Percentiles rank a stretch among this genome's conserved stretches.
Evolutionary conservation across 2,113 vertebrate genomes (phyloP).

Genomic region (Fregata magnificens): DNA sequence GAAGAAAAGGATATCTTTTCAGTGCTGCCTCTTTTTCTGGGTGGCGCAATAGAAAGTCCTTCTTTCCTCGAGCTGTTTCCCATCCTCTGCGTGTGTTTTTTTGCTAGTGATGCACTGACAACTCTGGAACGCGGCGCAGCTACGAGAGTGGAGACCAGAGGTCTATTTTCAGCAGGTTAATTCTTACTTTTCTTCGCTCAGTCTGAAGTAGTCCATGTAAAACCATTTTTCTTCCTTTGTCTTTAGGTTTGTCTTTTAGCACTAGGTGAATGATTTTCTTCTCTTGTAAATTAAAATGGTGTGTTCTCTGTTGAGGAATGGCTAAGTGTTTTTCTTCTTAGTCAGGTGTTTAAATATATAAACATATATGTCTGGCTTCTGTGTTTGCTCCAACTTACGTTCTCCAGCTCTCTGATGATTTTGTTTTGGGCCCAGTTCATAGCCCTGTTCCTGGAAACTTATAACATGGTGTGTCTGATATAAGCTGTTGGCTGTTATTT

Average conservation of each 20-base stretch:
- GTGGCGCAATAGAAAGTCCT: not conserved
- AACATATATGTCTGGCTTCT: not conserved
- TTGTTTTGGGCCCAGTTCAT: not conserved
- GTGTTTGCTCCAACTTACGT: not conserved
- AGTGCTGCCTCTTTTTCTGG: not conserved
- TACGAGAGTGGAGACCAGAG: not conserved
- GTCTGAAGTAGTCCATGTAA: fast-evolving
- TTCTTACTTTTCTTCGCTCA: not conserved
- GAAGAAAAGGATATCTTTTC: not conserved
- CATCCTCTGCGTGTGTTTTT: not conserved
- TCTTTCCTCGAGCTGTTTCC: not conserved
- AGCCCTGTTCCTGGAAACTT: not conserved
- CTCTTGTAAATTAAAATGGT: not conserved
- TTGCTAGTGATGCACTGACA: not conserved
- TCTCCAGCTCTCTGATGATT: not conserved
- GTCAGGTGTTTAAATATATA: not conserved
- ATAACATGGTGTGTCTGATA: too few relatives aligned
- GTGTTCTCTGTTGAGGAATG: not conserved
- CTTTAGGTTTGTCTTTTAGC: not conserved
- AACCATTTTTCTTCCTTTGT: not conserved
- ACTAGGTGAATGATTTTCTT: not conserved
- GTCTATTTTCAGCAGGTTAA: not conserved
- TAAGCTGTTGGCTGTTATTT: not conserved
- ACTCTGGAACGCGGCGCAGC: fast-evolving
- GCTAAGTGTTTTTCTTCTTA: not conserved